These are phyloP conservation scores for Xanthorhoe designata DNA, from an alignment of 2,888 invertebrate genomes.

Conservation along the genomic window DNA sequence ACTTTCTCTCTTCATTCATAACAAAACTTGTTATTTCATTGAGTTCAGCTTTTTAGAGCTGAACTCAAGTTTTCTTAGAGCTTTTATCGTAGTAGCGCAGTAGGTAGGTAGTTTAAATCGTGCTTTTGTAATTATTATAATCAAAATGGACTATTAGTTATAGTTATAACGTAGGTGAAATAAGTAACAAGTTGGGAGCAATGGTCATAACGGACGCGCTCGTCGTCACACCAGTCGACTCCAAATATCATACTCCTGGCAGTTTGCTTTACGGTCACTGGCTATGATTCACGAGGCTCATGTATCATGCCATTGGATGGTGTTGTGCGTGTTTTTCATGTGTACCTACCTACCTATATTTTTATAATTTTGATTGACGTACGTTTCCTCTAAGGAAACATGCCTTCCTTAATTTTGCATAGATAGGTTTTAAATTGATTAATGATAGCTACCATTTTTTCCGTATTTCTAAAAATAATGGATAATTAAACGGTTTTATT, in stretches of 20 bases:
- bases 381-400: constrained; percentile 3
- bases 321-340: background rate
- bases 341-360: background rate
- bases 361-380: background rate
- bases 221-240: constrained; percentile 40
- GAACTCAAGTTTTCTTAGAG: no score
- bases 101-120: no score
- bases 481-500: no score
- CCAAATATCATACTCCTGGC: constrained; percentile 30
- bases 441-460: no score
- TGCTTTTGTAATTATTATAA: background rate
- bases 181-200: constrained; percentile 18
- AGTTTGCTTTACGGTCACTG: constrained; percentile 34
- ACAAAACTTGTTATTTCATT: no score
- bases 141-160: background rate
- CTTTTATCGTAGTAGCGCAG: background rate
- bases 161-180: background rate
- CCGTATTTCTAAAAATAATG: no score
- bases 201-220: constrained; percentile 38
- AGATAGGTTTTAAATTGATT: no score
- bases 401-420: background rate
- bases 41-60: no score
- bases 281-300: constrained; percentile 13
- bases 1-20: background rate
- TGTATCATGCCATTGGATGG: background rate